Evolutionary conservation across 2,113 vertebrate genomes (phyloP), one percentile per base, ranked within the genome.

Genomic region (Bostrychus sinensis): DNA sequence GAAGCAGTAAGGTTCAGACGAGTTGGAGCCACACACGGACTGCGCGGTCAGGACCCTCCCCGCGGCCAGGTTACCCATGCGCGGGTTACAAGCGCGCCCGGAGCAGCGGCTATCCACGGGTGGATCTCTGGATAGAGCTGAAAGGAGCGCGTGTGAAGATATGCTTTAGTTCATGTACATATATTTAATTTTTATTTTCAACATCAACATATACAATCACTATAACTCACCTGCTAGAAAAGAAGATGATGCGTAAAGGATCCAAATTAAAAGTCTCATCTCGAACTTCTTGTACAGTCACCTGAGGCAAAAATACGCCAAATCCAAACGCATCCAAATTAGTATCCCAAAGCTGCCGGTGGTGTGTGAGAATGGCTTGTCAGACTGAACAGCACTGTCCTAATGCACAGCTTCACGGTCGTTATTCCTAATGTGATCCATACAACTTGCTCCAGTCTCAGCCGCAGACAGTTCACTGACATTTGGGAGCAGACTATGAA

Each of bases 31-130:
- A 1, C 95, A 97, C 4, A 85, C 85, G 0, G 94, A 93, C 28
- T 89, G 88, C 12, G 94, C 92, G 83, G 32, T 82, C 76, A 95
- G 84, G 0, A 65, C 83, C 70, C 95, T 88, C 32, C 94, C 95
- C 25, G 91, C 82, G 0, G 93, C 94, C 76, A 97, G 58, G 89
- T 96, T 95, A 19, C 95, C 95, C 93, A 97, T 95, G 3, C 89
- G 91, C 48, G 95, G 95, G 85, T 95, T 96, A 77, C 95, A 97
- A 56, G 95, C 94, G 66, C 80, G 67, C 5, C 89, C 93, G 23
- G 91, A 92, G 25, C 95, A 95, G 62, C 89, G 91, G 42, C 58
- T 88, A 79, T 74, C 86, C 70, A 0, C 51, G 48, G 55, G 72
- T 82, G 1, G 26, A 63, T 30, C 69, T 14, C 77, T 88, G 56